phyloP scores from a whole-genome alignment of 2,113 vertebrate genomes.

The Oreotrochilus melanogaster region DNA sequence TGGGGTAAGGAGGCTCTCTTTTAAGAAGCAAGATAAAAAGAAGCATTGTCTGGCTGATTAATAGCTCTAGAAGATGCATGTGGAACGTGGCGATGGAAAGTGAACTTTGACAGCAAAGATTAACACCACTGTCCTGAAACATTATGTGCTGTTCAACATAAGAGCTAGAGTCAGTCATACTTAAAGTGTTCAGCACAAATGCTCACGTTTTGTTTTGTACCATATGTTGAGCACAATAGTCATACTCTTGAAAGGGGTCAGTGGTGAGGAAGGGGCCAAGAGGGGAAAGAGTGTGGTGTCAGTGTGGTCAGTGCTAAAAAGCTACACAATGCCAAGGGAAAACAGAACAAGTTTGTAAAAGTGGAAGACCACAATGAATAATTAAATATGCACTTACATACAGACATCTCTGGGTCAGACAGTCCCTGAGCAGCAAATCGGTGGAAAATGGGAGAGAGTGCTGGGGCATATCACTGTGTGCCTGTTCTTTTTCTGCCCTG shows the following conservation, averaged over 20 bases:
- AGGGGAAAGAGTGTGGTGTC: neutral
- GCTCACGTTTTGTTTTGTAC: neutral
- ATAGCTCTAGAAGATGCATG: neutral
- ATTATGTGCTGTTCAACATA: neutral
- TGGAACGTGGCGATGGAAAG: neutral
- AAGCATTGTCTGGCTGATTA: neutral
- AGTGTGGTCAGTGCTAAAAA: neutral
- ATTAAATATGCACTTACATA: slow-evolving; percentile 25
- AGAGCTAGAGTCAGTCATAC: neutral
- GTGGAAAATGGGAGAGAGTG: neutral
- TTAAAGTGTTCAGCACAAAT: neutral
- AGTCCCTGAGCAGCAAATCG: neutral
- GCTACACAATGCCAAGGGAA: neutral
- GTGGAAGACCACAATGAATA: slow-evolving; percentile 20
- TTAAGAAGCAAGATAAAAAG: neutral
- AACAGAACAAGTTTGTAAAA: neutral
- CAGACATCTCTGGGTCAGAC: neutral
- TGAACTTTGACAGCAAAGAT: neutral
- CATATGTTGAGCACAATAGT: neutral
- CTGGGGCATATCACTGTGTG: neutral
- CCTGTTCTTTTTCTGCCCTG: neutral
- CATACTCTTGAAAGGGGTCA: neutral
- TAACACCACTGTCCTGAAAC: neutral
- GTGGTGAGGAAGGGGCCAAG: neutral
- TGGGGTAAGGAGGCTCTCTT: neutral